Percentiles rank a stretch among this genome's conserved stretches.
These are phyloP conservation scores for Brotula barbata DNA, from an alignment of 2,797 vertebrate species.

Conservation along the genomic window DNA sequence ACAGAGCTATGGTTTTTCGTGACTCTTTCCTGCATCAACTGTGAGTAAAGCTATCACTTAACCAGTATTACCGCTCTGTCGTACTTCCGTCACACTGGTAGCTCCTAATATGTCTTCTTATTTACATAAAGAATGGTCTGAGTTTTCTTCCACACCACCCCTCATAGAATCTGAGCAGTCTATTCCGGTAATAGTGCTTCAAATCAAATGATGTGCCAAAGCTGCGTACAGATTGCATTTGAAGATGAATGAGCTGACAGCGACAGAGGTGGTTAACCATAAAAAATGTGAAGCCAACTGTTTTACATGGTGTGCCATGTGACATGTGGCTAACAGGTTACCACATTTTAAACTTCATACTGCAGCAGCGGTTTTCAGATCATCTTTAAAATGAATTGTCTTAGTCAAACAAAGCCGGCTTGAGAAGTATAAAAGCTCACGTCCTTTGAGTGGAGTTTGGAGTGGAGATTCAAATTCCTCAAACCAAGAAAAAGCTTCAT, in stretches of 20 bases:
- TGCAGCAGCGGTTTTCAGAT: background rate
- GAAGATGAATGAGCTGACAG: background rate
- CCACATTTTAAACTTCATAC: background rate
- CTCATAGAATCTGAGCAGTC: too few relatives aligned
- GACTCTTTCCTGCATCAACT: too few relatives aligned
- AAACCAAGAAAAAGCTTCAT: too few relatives aligned
- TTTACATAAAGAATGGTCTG: too few relatives aligned
- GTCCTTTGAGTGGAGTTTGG: too few relatives aligned
- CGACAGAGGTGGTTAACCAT: conserved; percentile 8
- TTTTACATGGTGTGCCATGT: background rate
- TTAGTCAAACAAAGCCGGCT: background rate
- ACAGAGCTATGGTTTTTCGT: too few relatives aligned
- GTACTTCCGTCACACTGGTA: too few relatives aligned
- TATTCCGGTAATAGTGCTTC: conserved; percentile 21
- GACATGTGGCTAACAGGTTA: background rate
- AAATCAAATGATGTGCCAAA: conserved; percentile 15
- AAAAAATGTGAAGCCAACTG: conserved; percentile 1
- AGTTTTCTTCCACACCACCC: too few relatives aligned
- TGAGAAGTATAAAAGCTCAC: background rate
- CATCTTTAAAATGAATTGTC: background rate
- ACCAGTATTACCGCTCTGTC: too few relatives aligned
- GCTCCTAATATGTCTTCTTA: too few relatives aligned
- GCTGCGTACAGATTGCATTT: conserved; percentile 26
- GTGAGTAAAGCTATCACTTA: too few relatives aligned
- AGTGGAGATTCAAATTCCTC: too few relatives aligned